Conservation (phyloP, 1,140 invertebrate species). For the Papilio machaon region DNA sequence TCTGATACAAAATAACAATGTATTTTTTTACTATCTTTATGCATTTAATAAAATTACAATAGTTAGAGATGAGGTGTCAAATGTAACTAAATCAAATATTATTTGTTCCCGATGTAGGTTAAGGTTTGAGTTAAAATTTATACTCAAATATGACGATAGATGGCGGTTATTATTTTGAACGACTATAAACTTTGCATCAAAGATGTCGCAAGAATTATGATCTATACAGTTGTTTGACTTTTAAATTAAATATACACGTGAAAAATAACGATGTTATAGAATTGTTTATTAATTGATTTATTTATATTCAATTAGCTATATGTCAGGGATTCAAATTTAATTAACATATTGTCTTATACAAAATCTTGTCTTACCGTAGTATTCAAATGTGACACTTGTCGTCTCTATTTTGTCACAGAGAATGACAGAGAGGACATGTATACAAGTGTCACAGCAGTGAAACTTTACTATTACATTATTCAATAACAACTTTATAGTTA, state of each 20-base stretch:
- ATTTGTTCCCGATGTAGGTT: constrained; percentile 13
- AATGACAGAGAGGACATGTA: too few relatives aligned
- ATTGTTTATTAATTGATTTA: constrained; percentile 4
- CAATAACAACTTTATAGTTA: too few relatives aligned
- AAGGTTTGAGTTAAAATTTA: constrained; percentile 12
- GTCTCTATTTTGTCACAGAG: too few relatives aligned
- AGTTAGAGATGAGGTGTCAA: background rate
- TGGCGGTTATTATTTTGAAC: background rate
- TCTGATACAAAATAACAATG: background rate
- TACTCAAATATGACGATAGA: background rate
- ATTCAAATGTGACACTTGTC: too few relatives aligned
- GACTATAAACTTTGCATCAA: background rate
- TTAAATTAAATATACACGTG: background rate
- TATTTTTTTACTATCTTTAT: background rate
- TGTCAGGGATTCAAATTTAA: background rate
- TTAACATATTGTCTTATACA: background rate
- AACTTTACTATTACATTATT: too few relatives aligned
- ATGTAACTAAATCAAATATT: constrained; percentile 6
- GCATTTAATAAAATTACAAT: constrained; percentile 16
- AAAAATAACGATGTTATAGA: background rate
- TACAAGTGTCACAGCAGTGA: too few relatives aligned
- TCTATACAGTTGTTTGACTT: background rate
- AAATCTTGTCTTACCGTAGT: background rate
- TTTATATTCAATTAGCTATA: background rate
- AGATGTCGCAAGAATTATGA: constrained; percentile 8